Evolutionary conservation across 2,113 vertebrate genomes (phyloP), one percentile per base, ranked within the genome.

Genomic region (Dolichotis patagonum): DNA sequence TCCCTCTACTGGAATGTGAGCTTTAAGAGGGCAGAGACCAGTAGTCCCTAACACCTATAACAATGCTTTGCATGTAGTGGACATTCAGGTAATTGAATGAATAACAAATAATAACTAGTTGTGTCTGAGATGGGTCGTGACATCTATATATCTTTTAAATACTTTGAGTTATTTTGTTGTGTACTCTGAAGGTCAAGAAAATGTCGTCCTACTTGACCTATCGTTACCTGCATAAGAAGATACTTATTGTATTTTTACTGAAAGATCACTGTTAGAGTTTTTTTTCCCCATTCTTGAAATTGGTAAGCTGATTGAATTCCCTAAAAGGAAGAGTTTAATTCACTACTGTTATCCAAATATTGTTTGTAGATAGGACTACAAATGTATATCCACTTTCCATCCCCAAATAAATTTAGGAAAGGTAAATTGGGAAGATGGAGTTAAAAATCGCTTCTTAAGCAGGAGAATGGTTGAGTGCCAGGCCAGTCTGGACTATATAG

Each of bases 1-100:
- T 93, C 43, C 81, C 82, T 94, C 75, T 90, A 28, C 11, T 95
- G 35, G 77, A 78, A 38, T 91, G 16, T 96, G 58, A 71, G 17
- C n/a, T 95, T n/a, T 43, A 43, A 62, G 63, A 86, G 43, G 26
- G 24, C 54, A 85, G 12, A 20, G 43, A 77, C 35, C 65, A 63
- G 12, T 73, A 22, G 81, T 35, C 49, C 43, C 8, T 69, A 54
- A 46, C 35, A 75, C 56, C 38, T 84, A 5, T 65, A 71, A 26
- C 41, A 90, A 9, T 95, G 52, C 30, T 90, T 88, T 58, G 32
- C 62, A 30, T 85, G 14, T 56, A 88, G 41, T 90, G 19, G 38
- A 73, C 56, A 43, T 38, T 80, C 83, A 73, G 0, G 38, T 80
- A 95, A 46, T 62, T 91, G 81, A 69, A 73, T 94, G 49, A 94